These are phyloP conservation scores for Bombus superbus DNA, from an alignment of 1,140 invertebrate species.

Conservation along the genomic window DNA sequence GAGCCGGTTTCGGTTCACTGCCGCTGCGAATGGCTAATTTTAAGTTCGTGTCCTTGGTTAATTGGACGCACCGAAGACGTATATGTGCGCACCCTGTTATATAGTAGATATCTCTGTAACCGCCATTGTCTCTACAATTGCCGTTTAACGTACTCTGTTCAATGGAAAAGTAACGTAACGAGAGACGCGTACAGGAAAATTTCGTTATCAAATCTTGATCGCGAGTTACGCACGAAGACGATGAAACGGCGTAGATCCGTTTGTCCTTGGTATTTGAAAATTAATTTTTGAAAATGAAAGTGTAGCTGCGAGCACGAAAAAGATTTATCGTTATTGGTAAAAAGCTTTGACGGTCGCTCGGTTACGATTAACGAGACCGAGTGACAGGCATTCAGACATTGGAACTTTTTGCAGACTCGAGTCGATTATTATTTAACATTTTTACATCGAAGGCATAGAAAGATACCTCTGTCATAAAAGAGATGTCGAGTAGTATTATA, in stretches of 20 bases:
- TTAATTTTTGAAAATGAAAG: too few species aligned
- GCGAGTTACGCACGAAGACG: neutral
- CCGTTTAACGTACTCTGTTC: neutral
- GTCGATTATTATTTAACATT: too few species aligned
- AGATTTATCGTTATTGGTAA: too few species aligned
- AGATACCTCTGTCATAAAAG: too few species aligned
- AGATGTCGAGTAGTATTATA: too few species aligned
- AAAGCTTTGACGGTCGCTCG: too few species aligned
- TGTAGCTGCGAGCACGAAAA: too few species aligned
- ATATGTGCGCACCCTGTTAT: neutral
- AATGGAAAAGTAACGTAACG: neutral
- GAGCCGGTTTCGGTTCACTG: slow-evolving; percentile 13
- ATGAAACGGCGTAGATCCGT: neutral
- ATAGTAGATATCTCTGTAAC: neutral
- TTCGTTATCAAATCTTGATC: too few species aligned
- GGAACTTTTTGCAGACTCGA: too few species aligned
- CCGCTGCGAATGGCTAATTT: slow-evolving; percentile 31
- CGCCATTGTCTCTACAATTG: neutral
- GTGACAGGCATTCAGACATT: too few species aligned
- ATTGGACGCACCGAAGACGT: neutral
- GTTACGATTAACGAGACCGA: too few species aligned
- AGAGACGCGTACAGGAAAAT: neutral
- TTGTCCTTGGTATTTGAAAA: neutral
- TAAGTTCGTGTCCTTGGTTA: slow-evolving; percentile 38
- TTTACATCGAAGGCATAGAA: too few species aligned